A percentile compares a stretch with the other conserved stretches of the same genome.
Conservation (phyloP, 64 coral and sea anemone genomes). For the Stylophora pistillata region DNA sequence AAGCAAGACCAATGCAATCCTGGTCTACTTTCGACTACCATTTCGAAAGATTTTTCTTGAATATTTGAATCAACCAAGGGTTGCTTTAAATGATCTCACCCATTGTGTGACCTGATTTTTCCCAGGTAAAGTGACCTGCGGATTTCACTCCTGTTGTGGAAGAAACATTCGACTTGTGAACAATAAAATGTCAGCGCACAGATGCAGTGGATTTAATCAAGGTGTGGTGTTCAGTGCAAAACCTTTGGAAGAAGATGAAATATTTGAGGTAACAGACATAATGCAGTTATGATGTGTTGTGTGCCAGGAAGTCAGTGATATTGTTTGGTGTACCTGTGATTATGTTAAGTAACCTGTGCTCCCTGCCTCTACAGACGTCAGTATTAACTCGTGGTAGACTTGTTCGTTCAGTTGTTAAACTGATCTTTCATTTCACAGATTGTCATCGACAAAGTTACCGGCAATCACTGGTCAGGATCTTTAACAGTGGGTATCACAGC, state of each 20-base stretch:
- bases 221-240: constrained; percentile 86
- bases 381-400: background rate
- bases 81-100: background rate
- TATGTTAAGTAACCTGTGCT: too few relatives aligned
- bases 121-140: constrained; percentile 56
- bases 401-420: background rate
- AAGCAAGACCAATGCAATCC: too few relatives aligned
- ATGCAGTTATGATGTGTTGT: background rate
- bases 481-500: constrained; percentile 68
- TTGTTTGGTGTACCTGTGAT: too few relatives aligned
- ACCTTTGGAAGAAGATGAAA: constrained; percentile 85
- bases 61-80: background rate
- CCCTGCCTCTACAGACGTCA: too few relatives aligned
- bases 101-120: background rate
- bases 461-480: constrained; percentile 59
- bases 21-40: too few relatives aligned
- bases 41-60: too few relatives aligned
- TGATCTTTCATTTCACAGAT: constrained; percentile 52
- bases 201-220: constrained; percentile 69
- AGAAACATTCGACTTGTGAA: constrained; percentile 78
- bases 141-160: constrained; percentile 90
- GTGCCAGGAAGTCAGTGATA: too few relatives aligned
- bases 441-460: constrained; percentile 58
- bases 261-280: constrained; percentile 84
- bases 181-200: constrained; percentile 59